phyloP scores from a whole-genome alignment of 1,140 invertebrate genomes.

The Drosophila kanapiae region DNA sequence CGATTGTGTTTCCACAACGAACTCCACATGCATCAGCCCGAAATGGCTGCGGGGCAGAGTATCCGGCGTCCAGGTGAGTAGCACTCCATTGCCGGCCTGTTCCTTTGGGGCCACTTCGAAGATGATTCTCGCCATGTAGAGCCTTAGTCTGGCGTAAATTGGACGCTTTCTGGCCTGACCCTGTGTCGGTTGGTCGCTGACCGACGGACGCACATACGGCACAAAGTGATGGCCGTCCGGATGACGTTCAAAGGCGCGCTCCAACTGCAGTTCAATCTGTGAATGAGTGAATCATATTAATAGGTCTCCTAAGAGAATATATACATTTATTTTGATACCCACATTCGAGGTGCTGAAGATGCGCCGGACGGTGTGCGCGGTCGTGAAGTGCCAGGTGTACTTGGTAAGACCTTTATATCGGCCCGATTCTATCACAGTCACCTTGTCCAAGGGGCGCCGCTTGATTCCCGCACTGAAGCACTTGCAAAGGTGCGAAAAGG shows the following conservation, averaged over 20 bases:
- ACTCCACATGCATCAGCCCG: constrained; percentile 72
- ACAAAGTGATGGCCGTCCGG: constrained; percentile 43
- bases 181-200: not conserved
- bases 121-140: constrained; percentile 55
- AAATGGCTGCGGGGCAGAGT: constrained; percentile 70
- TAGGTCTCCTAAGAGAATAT: not conserved
- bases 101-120: constrained; percentile 37
- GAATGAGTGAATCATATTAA: not conserved
- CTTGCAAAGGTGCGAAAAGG: constrained; percentile 76
- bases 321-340: not conserved
- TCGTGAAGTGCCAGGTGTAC: constrained; percentile 74
- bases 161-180: constrained; percentile 33
- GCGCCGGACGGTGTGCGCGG: constrained; percentile 57
- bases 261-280: constrained; percentile 59
- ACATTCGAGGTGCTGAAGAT: constrained; percentile 78
- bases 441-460: constrained; percentile 60
- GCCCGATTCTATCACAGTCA: constrained; percentile 58
- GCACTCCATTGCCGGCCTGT: constrained; percentile 53
- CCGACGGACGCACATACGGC: constrained; percentile 52
- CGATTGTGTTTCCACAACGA: constrained; percentile 48
- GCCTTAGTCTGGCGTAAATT: constrained; percentile 55
- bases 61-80: constrained; percentile 71
- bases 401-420: constrained; percentile 73
- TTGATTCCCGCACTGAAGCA: constrained; percentile 73
- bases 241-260: constrained; percentile 60